Base-by-base conservation (phyloP, 2,113 vertebrate genomes). In the Hassar affinis region DNA sequence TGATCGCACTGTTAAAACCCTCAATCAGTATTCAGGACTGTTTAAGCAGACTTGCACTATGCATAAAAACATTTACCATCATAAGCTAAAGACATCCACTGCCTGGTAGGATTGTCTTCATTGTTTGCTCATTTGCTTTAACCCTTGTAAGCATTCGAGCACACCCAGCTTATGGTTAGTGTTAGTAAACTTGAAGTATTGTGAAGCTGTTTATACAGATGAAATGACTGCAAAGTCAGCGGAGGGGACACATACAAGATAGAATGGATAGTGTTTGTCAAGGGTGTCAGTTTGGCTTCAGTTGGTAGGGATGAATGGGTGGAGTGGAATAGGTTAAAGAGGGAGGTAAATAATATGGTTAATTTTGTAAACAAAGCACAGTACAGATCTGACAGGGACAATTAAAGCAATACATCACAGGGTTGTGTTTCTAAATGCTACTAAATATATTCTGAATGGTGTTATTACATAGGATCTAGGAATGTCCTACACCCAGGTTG, bases 191-290 rank as follows among this genome's bases (percentile, higher is more conserved):
- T 20, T 45, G 0, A 22, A 27, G 33, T n/a, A 59, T 38, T 57
- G 74, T n/a, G n/a, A n/a, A n/a, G 30, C 80, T 80, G 17, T 30
- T 81, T 35, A 68, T 51, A 33, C 62, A 35, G 78, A 78, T 35
- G 18, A 10, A 66, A 35, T 38, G 17, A 38, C 7, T 20, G 6
- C 59, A 30, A 30, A 14, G 27, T 12, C 30, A 62, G 15, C 6
- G 17, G 33, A 66, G 20, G 33, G 64, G 18, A 20, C 7, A 1
- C 15, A 20, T 38, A 66, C 17, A 9, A 22, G 64, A 20, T 20
- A 9, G 33, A 38, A 64, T 33, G 61, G 61, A 14, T 62, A 64
- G 38, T 42, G 6, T 42, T 42, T 2, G 6, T 3, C 38, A 42
- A 42, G 38, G 38, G 38, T 42, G 38, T 42, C 6, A 6, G 38